Evolutionary conservation across 2,797 vertebrate genomes (phyloP).

Genomic region (Hydrophis major): DNA sequence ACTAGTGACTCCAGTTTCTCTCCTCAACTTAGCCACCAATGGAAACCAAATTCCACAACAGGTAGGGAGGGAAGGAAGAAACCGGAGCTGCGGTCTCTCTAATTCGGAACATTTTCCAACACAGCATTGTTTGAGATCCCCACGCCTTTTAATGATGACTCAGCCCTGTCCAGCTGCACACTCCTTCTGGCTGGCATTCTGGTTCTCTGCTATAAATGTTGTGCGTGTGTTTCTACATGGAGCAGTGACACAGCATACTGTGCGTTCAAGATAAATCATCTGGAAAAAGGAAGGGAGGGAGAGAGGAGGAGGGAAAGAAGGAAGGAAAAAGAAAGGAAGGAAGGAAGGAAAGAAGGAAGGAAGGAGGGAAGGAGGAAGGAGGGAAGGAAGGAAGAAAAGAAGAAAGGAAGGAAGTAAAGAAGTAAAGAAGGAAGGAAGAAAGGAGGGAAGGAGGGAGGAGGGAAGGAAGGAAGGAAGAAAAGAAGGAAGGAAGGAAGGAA

Average conservation of each 20-base stretch:
- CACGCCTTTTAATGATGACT: background rate
- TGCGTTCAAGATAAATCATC: background rate
- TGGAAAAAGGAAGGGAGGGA: background rate
- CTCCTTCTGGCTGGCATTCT: background rate
- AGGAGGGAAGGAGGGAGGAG: background rate
- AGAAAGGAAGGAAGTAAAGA: too few species aligned
- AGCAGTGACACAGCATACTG: background rate
- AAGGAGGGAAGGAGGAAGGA: too few species aligned
- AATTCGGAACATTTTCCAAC: too few species aligned
- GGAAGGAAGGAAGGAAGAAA: too few species aligned
- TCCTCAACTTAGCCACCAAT: background rate
- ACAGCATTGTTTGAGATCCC: background rate
- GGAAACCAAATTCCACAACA: background rate
- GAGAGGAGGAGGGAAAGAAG: too few species aligned
- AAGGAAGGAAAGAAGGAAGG: too few species aligned
- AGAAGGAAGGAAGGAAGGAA: too few species aligned
- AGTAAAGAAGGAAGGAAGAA: background rate
- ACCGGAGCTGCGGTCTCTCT: too few species aligned
- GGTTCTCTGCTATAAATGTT: background rate
- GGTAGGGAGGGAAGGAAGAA: background rate
- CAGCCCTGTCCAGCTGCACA: background rate
- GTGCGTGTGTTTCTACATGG: background rate
- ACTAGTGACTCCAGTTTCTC: background rate
- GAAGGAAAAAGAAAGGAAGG: accelerated
- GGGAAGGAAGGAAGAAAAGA: too few species aligned